Evolutionary conservation across 2,113 vertebrate genomes (phyloP).

Genomic region (Passer domesticus): DNA sequence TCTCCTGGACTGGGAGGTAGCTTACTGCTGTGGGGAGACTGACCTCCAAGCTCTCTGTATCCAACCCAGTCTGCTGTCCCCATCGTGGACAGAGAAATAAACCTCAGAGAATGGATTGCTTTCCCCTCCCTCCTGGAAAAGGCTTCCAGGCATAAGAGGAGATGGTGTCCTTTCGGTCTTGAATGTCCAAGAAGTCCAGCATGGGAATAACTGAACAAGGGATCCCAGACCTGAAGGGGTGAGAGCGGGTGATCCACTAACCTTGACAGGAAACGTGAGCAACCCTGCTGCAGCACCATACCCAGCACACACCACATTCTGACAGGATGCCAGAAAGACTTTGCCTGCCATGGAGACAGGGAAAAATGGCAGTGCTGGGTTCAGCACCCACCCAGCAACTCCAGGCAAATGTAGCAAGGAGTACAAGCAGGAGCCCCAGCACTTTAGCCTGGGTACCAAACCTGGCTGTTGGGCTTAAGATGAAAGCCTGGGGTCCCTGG

Average conservation of each 20-base stretch:
- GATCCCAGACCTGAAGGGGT: not conserved
- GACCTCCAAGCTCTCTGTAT: not conserved
- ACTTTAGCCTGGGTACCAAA: not conserved
- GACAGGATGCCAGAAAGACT: not conserved
- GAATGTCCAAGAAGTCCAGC: not conserved
- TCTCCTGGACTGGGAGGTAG: not conserved
- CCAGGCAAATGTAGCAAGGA: not conserved
- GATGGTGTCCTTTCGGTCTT: not conserved
- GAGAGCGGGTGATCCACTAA: not conserved
- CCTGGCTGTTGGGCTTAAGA: not conserved
- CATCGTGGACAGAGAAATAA: not conserved
- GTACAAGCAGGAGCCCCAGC: not conserved
- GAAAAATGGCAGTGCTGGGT: not conserved
- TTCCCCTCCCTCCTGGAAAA: not conserved
- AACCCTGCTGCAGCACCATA: not conserved
- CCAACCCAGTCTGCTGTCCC: not conserved
- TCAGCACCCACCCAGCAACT: not conserved
- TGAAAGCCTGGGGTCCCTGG: not conserved
- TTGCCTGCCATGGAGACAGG: not conserved
- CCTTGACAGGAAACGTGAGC: not conserved
- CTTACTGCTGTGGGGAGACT: not conserved
- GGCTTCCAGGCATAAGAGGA: not conserved
- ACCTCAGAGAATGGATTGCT: not conserved
- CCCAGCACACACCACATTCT: not conserved
- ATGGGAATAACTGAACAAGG: not conserved